Conservation (phyloP, 2,113 vertebrate species). For the Petroica traversi region DNA sequence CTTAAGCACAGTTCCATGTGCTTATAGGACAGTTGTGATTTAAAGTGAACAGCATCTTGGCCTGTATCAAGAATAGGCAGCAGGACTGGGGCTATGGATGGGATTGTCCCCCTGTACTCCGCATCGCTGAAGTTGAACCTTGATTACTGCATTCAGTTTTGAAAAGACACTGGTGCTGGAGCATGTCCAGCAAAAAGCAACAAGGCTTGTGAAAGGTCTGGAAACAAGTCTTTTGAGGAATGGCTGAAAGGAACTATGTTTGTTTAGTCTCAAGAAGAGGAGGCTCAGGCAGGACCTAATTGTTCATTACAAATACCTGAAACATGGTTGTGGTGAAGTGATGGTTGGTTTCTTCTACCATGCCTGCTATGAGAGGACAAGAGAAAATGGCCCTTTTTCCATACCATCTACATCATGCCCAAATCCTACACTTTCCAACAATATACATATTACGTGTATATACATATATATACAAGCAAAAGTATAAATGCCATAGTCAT, state of each 20-base stretch:
- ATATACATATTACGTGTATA: too few species aligned
- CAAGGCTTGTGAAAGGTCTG: neutral
- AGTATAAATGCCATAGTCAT: too few species aligned
- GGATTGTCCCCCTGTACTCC: rapidly evolving
- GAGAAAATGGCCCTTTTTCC: neutral
- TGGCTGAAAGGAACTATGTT: neutral
- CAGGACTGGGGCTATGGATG: neutral
- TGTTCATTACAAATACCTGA: neutral
- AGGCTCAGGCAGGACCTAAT: neutral
- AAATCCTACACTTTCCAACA: neutral
- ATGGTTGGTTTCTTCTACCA: neutral
- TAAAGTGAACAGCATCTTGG: neutral
- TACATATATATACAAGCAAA: neutral
- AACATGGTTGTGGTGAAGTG: neutral
- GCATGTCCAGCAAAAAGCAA: neutral
- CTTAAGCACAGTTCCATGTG: neutral
- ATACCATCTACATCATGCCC: neutral
- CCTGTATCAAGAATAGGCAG: neutral
- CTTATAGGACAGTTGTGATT: neutral
- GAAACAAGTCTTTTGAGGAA: neutral
- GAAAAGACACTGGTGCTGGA: neutral
- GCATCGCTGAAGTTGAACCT: neutral
- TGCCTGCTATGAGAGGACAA: neutral
- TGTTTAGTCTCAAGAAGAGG: neutral
- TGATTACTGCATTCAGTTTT: rapidly evolving